Evolutionary conservation across 2,797 vertebrate genomes (phyloP), one percentile per base, ranked within the genome.

Genomic region (Chiloscyllium punctatum): DNA sequence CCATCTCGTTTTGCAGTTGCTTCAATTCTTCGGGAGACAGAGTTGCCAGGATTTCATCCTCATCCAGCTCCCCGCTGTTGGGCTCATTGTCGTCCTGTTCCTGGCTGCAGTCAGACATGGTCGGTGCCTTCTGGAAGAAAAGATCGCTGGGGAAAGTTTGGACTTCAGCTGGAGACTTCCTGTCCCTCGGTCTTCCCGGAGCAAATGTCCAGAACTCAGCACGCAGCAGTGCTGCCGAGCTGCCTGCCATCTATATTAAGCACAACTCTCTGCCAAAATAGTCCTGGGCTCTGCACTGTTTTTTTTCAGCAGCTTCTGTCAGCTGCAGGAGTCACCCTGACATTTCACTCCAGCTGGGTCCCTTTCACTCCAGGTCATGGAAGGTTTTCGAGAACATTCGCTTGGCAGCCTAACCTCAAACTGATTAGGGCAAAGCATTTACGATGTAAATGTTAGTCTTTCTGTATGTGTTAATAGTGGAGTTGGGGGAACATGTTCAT

Each of bases 1-100:
- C 99, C 98, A 99, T 99, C 97, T 99, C 99, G 0, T 97, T 98
- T 96, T 99, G 99, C 95, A 99, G 98, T 97, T 99, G 98, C 96
- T 97, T 97, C 0, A 99, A 98, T 97, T 99, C 99, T 97, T 99
- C 99, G 0, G 98, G 98, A 27, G 99, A 99, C 94, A 99, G 97
- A 96, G 98, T 98, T 66, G 99, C 98, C 96, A 99, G 98, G 97
- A 99, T 98, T 96, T 98, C 98, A 97, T 99, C 99, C 96, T 99
- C 99, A 84, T 99, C 98, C 0, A 99, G 98, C 92, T 99, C 99
- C 92, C 98, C 98, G 0, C 96, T 96, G 72, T 96, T 96, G 25
- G 96, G n/a, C 0, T 97, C 97, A 15, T 97, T 98, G 97, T 96
- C 96, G 0, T 98, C 97, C 0, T 97, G 97, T 95, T 97, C 97